Evolutionary conservation across 2,888 invertebrate genomes (phyloP).

Genomic region (Sarcophaga rosellei): DNA sequence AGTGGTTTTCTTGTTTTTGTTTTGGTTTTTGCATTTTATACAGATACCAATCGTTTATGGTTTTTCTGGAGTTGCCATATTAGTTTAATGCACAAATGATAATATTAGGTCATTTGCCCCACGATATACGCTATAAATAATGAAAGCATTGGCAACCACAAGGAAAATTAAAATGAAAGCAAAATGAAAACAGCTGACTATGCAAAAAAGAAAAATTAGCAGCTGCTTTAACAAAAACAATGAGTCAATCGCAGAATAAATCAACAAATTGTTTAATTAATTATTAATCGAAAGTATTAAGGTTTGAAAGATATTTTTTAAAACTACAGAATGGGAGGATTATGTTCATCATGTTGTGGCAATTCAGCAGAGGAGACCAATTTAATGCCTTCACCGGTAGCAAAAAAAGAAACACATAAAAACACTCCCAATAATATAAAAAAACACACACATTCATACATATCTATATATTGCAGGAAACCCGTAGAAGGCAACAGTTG

Average conservation of each 20-base stretch:
- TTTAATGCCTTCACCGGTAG: slow-evolving; percentile 78
- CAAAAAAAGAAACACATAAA: neutral
- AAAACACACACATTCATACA: slow-evolving; percentile 31
- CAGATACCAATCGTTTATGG: neutral
- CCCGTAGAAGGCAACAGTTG: slow-evolving; percentile 84
- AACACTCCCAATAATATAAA: neutral
- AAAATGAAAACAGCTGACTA: slow-evolving; percentile 29
- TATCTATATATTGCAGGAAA: slow-evolving; percentile 82
- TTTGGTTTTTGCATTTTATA: slow-evolving; percentile 32
- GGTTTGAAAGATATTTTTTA: slow-evolving; percentile 4
- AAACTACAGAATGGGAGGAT: slow-evolving; percentile 74
- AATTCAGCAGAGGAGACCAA: slow-evolving; percentile 75
- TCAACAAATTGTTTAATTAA: slow-evolving; percentile 45
- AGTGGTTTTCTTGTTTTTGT: slow-evolving; percentile 34
- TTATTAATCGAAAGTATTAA: slow-evolving; percentile 14
- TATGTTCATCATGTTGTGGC: slow-evolving; percentile 76
- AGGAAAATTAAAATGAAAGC: slow-evolving; percentile 13
- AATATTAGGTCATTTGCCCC: neutral
- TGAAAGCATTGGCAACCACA: neutral
- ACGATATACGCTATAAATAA: too few relatives aligned
- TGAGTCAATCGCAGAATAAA: slow-evolving; percentile 35
- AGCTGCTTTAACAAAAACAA: slow-evolving; percentile 21
- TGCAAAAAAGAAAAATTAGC: neutral
- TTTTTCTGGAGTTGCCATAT: neutral
- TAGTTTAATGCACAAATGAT: neutral